Evolutionary conservation across 2,888 invertebrate species (phyloP).

Genomic region (Acrocera orbiculus): DNA sequence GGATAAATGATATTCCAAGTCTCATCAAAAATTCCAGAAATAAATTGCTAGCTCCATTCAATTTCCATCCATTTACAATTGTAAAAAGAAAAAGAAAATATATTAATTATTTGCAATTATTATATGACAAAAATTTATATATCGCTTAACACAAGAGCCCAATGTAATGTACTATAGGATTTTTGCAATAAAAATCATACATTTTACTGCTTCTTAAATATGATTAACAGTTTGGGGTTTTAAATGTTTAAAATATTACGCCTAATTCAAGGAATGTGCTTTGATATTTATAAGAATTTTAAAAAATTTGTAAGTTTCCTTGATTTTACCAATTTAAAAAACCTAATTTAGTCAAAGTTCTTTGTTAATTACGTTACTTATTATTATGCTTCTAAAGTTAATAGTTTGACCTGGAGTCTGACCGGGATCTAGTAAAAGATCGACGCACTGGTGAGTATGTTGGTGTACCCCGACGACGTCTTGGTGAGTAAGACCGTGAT

Average conservation of each 20-base stretch:
- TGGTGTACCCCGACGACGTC: conserved; percentile 73
- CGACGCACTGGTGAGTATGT: conserved; percentile 86
- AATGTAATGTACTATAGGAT: no score
- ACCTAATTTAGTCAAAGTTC: conserved; percentile 1
- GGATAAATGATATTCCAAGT: no score
- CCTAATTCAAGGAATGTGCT: conserved; percentile 10
- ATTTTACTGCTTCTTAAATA: no score
- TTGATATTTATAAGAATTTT: conserved; percentile 3
- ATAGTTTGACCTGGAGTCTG: conserved; percentile 44
- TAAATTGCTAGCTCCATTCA: conserved; percentile 10
- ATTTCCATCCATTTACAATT: conserved; percentile 12
- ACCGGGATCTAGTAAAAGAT: conserved; percentile 64
- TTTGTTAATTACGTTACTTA: conserved; percentile 1
- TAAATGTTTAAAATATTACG: no score
- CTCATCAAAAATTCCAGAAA: conserved; percentile 12
- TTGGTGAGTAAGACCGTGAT: conserved; percentile 60
- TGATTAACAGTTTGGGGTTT: no score
- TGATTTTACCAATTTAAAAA: conserved; percentile 4
- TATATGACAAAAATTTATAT: no score
- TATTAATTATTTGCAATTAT: no score
- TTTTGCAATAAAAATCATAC: no score
- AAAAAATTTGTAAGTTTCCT: conserved; percentile 5
- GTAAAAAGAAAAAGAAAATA: conserved; percentile 13
- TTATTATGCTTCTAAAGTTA: no score
- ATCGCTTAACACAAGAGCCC: no score